Evolutionary conservation across 2,797 vertebrate species (phyloP).

Genomic region (Trematomus bernacchii): DNA sequence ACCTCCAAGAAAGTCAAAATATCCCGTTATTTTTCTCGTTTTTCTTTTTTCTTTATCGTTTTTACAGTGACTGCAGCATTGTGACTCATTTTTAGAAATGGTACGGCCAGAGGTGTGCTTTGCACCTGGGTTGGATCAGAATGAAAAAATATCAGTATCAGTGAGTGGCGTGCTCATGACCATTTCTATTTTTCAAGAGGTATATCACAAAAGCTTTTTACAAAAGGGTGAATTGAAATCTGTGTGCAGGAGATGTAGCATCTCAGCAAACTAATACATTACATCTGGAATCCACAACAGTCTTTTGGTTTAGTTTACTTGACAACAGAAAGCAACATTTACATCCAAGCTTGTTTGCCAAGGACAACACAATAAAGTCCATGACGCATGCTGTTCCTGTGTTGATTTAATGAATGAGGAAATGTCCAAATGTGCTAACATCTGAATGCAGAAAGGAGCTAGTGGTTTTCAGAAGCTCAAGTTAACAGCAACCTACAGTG

Average conservation of each 20-base stretch:
- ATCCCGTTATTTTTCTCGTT: slow-evolving; percentile 31
- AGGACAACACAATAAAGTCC: slow-evolving; percentile 13
- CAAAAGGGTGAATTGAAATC: slow-evolving; percentile 15
- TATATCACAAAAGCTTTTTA: slow-evolving; percentile 6
- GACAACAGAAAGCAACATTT: slow-evolving; percentile 15
- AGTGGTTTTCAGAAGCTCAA: slow-evolving; percentile 7
- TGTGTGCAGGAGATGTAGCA: slow-evolving; percentile 18
- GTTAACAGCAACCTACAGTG: slow-evolving; percentile 12
- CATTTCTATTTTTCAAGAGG: slow-evolving; percentile 1
- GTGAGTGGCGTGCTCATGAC: slow-evolving; percentile 13
- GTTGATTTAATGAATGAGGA: slow-evolving; percentile 19
- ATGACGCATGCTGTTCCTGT: background rate
- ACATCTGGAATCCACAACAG: background rate
- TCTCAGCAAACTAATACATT: slow-evolving; percentile 23
- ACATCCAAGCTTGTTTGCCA: slow-evolving; percentile 18
- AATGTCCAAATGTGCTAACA: slow-evolving; percentile 14
- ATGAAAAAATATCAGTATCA: slow-evolving; percentile 49
- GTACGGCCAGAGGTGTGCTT: slow-evolving; percentile 39
- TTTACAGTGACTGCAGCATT: slow-evolving; percentile 33
- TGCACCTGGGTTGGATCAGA: slow-evolving; percentile 53
- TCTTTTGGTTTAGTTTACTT: slow-evolving; percentile 18
- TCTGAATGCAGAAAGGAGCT: slow-evolving; percentile 5
- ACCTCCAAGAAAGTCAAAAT: slow-evolving; percentile 74
- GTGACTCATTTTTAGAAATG: slow-evolving; percentile 42
- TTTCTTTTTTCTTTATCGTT: background rate